Conservation (phyloP, 2,888 invertebrate genomes). For the Tubulanus polymorphus region DNA sequence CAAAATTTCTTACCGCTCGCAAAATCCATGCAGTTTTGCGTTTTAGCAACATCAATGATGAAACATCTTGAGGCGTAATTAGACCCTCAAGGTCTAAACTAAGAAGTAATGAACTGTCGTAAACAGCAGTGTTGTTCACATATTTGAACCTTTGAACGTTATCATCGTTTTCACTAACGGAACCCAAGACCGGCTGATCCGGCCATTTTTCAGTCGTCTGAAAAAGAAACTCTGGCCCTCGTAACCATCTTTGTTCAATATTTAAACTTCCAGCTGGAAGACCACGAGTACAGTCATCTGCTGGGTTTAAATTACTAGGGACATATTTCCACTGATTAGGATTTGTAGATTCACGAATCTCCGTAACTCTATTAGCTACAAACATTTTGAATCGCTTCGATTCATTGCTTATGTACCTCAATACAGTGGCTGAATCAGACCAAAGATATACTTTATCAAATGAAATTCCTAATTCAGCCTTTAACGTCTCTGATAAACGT, state of each 20-base stretch:
- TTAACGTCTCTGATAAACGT: neutral
- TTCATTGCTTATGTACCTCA: neutral
- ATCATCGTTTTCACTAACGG: neutral
- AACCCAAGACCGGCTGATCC: neutral
- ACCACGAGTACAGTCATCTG: neutral
- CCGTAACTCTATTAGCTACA: neutral
- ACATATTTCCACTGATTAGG: neutral
- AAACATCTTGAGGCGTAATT: neutral
- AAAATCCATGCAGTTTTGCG: neutral
- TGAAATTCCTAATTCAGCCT: neutral
- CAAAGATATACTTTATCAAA: neutral
- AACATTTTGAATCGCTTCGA: neutral
- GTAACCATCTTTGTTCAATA: too few species aligned
- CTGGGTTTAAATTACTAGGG: neutral
- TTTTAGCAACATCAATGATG: neutral
- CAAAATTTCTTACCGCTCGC: neutral
- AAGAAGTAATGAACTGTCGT: neutral
- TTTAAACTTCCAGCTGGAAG: neutral
- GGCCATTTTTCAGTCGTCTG: neutral
- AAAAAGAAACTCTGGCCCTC: neutral
- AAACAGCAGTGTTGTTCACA: neutral
- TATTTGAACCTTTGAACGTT: neutral
- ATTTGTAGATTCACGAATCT: neutral
- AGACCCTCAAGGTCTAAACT: neutral
- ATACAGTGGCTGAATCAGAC: neutral